Percentiles rank a stretch among this genome's conserved stretches.
Conservation (phyloP, 1,140 invertebrate species). For the Tribolium castaneum region DNA sequence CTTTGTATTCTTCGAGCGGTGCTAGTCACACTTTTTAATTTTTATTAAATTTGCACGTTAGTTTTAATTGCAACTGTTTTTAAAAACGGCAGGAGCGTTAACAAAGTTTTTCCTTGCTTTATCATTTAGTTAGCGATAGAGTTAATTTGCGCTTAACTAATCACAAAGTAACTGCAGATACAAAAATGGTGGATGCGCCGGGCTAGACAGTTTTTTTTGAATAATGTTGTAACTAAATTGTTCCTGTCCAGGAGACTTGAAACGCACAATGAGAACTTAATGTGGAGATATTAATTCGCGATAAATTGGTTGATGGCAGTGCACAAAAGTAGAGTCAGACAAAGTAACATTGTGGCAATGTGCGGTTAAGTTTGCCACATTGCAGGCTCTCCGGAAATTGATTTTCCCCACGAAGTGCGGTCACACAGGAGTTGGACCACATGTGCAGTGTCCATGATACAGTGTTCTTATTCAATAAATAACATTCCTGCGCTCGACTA, state of each 20-base stretch:
- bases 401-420: constrained; percentile 51
- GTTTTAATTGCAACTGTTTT: no score
- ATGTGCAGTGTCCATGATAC: constrained; percentile 49
- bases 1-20: neutral
- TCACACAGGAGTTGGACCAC: constrained; percentile 46
- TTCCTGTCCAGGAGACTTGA: no score
- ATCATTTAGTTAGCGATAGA: no score
- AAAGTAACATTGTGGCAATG: constrained; percentile 43
- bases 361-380: constrained; percentile 50
- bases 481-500: constrained; percentile 8
- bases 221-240: no score
- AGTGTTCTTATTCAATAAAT: constrained; percentile 43
- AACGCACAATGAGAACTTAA: no score
- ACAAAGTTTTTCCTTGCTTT: no score
- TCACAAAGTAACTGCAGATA: no score
- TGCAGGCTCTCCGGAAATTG: constrained; percentile 51
- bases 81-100: no score
- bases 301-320: constrained; percentile 14
- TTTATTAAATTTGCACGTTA: neutral
- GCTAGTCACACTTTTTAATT: neutral
- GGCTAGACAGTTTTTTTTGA: no score
- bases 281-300: neutral
- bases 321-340: constrained; percentile 20
- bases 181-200: no score
- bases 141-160: no score